phyloP scores from a whole-genome alignment of 2,113 vertebrate genomes.

The Podarcis raffonei region DNA sequence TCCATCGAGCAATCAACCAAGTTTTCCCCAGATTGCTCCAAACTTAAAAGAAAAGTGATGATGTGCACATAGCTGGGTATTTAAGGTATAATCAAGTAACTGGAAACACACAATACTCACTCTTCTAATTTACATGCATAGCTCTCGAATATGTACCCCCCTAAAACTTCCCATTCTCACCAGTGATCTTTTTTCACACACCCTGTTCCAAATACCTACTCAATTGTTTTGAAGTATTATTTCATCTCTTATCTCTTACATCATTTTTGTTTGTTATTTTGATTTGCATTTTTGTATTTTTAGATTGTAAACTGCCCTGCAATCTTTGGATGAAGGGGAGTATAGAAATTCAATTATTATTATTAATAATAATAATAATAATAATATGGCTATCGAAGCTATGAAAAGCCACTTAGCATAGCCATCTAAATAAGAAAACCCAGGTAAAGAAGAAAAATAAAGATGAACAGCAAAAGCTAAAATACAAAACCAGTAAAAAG shows the following conservation, averaged over 20 bases:
- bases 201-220: no score
- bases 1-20: neutral
- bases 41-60: neutral
- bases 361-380: no score
- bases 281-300: no score
- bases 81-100: neutral
- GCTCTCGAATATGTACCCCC: neutral
- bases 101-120: neutral
- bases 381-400: no score
- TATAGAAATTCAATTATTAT: no score
- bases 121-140: neutral
- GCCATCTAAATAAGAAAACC: neutral
- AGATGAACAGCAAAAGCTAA: neutral
- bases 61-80: neutral
- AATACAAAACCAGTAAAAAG: neutral
- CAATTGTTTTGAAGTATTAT: no score
- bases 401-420: no score
- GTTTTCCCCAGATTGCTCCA: no score
- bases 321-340: no score
- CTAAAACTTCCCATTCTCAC: neutral
- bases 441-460: neutral
- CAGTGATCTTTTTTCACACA: neutral
- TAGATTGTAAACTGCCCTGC: no score
- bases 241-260: no score
- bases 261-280: no score